Conservation (phyloP, 2,113 vertebrate species). For the Natator depressus region DNA sequence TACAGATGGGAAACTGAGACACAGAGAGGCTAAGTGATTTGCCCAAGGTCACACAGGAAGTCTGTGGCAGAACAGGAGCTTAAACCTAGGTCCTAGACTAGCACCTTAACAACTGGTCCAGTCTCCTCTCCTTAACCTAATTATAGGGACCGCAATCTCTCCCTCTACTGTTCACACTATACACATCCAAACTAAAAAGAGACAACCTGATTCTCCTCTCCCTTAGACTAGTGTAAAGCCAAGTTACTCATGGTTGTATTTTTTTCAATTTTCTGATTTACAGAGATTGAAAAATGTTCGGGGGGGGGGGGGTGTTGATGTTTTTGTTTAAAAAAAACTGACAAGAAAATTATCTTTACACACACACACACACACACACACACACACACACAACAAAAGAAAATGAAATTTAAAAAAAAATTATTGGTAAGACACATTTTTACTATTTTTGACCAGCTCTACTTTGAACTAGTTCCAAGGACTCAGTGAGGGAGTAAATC, state of each 20-base stretch:
- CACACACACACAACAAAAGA: too few species aligned
- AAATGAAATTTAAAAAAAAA: neutral
- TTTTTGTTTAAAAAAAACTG: conserved; percentile 50
- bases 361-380: neutral
- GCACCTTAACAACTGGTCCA: neutral
- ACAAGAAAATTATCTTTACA: neutral
- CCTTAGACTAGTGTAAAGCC: neutral
- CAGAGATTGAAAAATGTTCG: neutral
- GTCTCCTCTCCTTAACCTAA: neutral
- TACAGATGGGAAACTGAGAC: neutral
- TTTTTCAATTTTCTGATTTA: neutral
- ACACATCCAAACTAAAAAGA: neutral
- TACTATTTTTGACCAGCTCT: neutral
- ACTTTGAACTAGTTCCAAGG: neutral
- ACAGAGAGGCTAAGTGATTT: accelerated
- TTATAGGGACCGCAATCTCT: neutral
- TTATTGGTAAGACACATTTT: neutral
- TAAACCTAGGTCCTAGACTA: neutral
- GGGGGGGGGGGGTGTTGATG: neutral
- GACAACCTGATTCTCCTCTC: neutral
- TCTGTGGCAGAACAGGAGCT: neutral
- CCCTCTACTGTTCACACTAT: neutral
- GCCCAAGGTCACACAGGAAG: neutral
- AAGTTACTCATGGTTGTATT: accelerated
- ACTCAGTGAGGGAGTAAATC: neutral